Base-by-base conservation (phyloP, 2,888 invertebrate genomes). In the Cryptocheilus praepositus region DNA sequence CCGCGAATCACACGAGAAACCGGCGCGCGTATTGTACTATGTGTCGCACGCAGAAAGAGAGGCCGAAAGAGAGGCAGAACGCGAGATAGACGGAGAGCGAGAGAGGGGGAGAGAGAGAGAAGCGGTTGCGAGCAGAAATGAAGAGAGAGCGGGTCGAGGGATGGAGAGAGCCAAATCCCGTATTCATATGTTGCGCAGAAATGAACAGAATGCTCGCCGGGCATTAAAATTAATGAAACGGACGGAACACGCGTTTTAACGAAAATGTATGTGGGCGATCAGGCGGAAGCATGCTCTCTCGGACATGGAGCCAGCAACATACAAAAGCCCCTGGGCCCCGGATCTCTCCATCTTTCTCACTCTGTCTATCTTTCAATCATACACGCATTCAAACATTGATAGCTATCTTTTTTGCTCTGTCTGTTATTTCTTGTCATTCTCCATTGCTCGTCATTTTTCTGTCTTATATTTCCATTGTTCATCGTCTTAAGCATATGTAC, bases 161-260 rank as follows among this genome's bases (percentile, higher is more conserved):
- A 64, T 25, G 54, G 49, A 63, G 68, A 63, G 56, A 67, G 69
- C 65, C 64, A 61, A 71, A 78, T 75, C 73, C 68, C 61, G 19
- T 74, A 83, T 83, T 85, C 84, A 83, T 85, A 84, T 79, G 83
- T 84, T 83, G 83, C 79, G 75, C 79, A 80, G 83, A 85, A 85
- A 83, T 83, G 85, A 84, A 85, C 83, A 83, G 81, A 84, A 82
- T 80, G 82, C 81, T 75, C 82, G 80, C 74, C 81, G 80, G 78
- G 84, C 84, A 86, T 86, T 86, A 86, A 86, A 86, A 86, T 86
- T 86, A 86, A 86, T 86, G 86, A 86, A 86, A 86, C 86, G 86
- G 80, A 85, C 82, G 79, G 81, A 85, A 86, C 84, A 78, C 83
- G 85, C 83, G 82, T 84, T 86, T 85, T 83, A 84, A 84, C 85